Base-by-base conservation (phyloP, 2,797 vertebrate species). In the Zalophus californianus region DNA sequence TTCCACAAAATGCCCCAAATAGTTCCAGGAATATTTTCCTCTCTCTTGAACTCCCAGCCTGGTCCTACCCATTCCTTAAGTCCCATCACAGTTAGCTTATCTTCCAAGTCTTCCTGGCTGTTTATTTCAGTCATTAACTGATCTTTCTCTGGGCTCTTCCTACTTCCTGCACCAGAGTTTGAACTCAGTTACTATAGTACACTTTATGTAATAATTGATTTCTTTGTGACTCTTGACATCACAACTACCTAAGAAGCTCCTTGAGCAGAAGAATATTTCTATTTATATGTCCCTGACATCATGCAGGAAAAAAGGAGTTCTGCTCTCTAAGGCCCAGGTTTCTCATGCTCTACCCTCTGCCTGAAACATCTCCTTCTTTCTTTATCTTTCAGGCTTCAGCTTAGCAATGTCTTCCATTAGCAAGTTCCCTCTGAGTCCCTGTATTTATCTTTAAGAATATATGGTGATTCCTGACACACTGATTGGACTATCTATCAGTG, bases 141-240 rank as follows among this genome's bases (percentile, higher is more conserved):
- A 50, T 48, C 35, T 60, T n/a, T 90, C 41, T 29, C 41, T 62
- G 4, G 64, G 13, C 4, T 60, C 87, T 72, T 44, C 35, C 14
- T 23, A 73, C 16, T 86, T 90, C 10, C 29, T 56, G n/a, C 15
- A 25, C 29, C 21, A 70, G 41, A 18, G 14, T 66, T 66, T 52
- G 25, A 50, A 90, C 38, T 86, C 48, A 60, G 48, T 90, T 86
- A 80, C 35, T 80, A 77, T 4, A 72, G 41, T 52, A 90, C n/a
- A 54, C 23, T 68, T 82, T 82, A 7, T 66, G 16, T 54, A 90
- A 93, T 62, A 89, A 64, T n/a, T 56, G 35, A 78, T 44, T 73
- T 87, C 16, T 95, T 70, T 72, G 10, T 70, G 25, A 62, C 70
- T 86, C 78, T 95, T 58, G 73, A 84, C 25, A 86, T 82, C 68